Conservation (phyloP, 2,888 invertebrate genomes). For the Agrochola litura region DNA sequence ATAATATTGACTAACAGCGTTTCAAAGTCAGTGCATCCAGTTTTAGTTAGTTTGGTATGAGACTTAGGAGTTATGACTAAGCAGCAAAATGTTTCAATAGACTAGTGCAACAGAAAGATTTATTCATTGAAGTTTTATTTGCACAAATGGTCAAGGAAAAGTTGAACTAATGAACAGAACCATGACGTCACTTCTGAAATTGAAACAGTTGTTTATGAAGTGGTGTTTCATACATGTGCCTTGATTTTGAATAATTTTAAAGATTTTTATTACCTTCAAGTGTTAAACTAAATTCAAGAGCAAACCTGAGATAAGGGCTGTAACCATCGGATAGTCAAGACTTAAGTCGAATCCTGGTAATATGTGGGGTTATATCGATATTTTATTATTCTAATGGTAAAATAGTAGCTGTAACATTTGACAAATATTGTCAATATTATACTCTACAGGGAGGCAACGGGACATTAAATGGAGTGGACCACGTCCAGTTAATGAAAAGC, state of each 20-base stretch:
- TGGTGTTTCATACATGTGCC: not conserved
- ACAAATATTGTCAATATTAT: not conserved
- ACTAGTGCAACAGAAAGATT: not conserved
- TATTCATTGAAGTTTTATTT: conserved; percentile 1
- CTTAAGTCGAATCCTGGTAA: too few species aligned
- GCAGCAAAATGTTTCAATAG: not conserved
- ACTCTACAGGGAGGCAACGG: conserved; percentile 25
- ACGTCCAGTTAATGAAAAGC: not conserved
- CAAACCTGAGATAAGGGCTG: not conserved
- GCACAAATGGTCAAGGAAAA: conserved; percentile 1
- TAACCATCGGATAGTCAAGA: not conserved
- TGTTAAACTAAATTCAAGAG: not conserved
- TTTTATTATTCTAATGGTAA: conserved; percentile 11
- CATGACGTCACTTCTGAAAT: not conserved
- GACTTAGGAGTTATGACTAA: not conserved
- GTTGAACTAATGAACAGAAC: not conserved
- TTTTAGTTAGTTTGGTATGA: not conserved
- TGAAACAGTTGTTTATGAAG: not conserved
- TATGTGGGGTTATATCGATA: not conserved
- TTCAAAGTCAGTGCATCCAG: not conserved
- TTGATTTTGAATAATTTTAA: not conserved
- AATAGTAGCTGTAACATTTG: not conserved
- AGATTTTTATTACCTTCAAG: not conserved
- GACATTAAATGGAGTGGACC: conserved; percentile 25
- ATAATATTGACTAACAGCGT: not conserved